Evolutionary conservation across 1,140 invertebrate species (phyloP), one percentile per base, ranked within the genome.

Genomic region (Dendrolimus punctatus): DNA sequence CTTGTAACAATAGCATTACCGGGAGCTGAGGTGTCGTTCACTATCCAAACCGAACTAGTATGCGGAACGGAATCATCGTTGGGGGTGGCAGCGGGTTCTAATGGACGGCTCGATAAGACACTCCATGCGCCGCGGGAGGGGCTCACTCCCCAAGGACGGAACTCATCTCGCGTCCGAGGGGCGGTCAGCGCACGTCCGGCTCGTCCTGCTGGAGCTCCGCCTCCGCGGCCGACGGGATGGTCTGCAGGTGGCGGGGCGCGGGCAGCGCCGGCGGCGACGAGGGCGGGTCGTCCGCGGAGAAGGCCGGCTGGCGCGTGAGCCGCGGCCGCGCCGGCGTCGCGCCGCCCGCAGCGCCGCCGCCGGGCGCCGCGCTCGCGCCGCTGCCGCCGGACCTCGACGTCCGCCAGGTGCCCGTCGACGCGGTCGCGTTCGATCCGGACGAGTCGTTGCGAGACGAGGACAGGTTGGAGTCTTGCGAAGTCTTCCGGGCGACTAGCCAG

Each of bases 361-460:
- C 60, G 94, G 90, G 8, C 94, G 85, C 92, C 95, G 96, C 0
- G 94, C 95, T 49, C 93, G 93, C 4, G 88, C 88, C 56, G 64
- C 88, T 89, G 48, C 88, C 90, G 72, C 92, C 94, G 1, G 94
- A 95, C 42, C 94, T 88, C 2, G 94, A 94, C 61, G 94, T 91
- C 9, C 94, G 87, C 93, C 95, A 96, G 1, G 95, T 95, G 53
- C 93, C 94, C 5, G 95, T 96, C 64, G 93, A 95, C 8, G 94
- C 94, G 0, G 94, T 96, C 0, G 94, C 95, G 58, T 91, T 92
- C 0, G 94, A 95, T 1, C 94, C 94, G 1, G 94, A 96, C 0
- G 95, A 96, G 79, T 97, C 95, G 75, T 96, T 96, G 8, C 95
- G 88, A 2, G 94, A 95, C 64, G 92, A 94, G 45, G 94, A 95